A percentile compares a stretch with the other conserved stretches of the same genome.
phyloP scores from a whole-genome alignment of 1,140 invertebrate species.

The Wiebesia pumilae region DNA sequence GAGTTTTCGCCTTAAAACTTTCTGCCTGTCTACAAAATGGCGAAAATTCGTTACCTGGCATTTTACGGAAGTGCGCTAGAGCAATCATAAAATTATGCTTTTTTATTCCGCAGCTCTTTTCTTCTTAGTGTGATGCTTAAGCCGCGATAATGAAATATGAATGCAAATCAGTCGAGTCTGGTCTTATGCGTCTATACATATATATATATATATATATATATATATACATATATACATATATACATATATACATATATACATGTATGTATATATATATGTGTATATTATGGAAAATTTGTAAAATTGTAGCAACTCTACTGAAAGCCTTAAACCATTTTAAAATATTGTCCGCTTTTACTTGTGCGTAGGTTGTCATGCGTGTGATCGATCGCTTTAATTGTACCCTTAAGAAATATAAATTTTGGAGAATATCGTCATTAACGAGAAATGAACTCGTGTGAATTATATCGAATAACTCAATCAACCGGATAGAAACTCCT shows the following conservation, averaged over 20 bases:
- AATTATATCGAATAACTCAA: neutral
- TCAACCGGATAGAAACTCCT: neutral
- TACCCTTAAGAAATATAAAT: neutral
- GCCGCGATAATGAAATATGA: neutral
- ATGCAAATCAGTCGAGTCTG: neutral
- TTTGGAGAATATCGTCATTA: neutral
- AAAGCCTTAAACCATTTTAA: neutral
- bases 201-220: no score
- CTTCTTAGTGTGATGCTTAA: neutral
- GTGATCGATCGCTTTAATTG: neutral
- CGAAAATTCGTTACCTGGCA: neutral
- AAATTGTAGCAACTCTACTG: neutral
- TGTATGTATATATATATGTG: no score
- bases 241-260: no score
- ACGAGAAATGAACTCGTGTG: neutral
- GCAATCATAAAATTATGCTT: constrained; percentile 2
- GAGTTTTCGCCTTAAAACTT: constrained; percentile 36
- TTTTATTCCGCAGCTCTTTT: neutral
- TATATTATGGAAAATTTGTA: no score
- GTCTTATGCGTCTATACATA: no score
- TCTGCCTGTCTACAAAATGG: neutral
- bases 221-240: no score
- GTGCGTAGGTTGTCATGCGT: neutral
- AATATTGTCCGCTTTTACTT: neutral
- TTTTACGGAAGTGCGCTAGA: neutral